Conservation (phyloP, 2,797 vertebrate genomes). For the Phoxinus dragarum region DNA sequence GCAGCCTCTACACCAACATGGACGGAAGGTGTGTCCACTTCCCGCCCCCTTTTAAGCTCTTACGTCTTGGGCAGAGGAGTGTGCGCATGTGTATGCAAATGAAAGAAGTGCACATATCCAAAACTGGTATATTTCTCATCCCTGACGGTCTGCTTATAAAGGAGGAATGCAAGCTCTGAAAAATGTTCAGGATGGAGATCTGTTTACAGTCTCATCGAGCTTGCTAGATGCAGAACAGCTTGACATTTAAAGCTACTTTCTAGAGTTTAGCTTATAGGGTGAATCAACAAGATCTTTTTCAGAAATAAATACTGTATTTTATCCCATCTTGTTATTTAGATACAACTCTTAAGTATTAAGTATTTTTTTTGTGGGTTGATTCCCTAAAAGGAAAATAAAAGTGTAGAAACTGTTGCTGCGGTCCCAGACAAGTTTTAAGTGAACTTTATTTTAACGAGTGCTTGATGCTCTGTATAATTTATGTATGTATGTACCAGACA, state of each 20-base stretch:
- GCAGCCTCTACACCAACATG: constrained; percentile 9
- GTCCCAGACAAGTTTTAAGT: neutral
- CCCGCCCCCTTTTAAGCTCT: neutral
- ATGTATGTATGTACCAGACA: neutral
- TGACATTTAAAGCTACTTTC: constrained; percentile 7
- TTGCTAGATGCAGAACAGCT: neutral
- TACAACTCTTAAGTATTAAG: neutral
- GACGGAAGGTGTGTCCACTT: constrained; percentile 29
- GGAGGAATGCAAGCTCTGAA: neutral
- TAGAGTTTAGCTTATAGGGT: neutral
- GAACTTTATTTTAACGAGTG: constrained; percentile 5
- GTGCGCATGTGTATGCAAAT: neutral
- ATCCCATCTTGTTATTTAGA: neutral
- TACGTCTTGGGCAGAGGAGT: neutral
- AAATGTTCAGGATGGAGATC: neutral
- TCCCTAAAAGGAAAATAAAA: neutral
- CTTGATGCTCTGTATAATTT: neutral
- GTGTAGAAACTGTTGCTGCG: neutral
- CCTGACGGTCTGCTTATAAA: neutral
- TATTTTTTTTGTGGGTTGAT: neutral
- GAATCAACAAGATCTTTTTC: neutral
- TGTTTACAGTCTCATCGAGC: constrained; percentile 38
- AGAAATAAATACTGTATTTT: neutral
- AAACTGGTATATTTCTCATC: neutral
- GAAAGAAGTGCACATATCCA: neutral